Evolutionary conservation across 2,113 vertebrate genomes (phyloP).

Genomic region (Dipodomys spectabilis): DNA sequence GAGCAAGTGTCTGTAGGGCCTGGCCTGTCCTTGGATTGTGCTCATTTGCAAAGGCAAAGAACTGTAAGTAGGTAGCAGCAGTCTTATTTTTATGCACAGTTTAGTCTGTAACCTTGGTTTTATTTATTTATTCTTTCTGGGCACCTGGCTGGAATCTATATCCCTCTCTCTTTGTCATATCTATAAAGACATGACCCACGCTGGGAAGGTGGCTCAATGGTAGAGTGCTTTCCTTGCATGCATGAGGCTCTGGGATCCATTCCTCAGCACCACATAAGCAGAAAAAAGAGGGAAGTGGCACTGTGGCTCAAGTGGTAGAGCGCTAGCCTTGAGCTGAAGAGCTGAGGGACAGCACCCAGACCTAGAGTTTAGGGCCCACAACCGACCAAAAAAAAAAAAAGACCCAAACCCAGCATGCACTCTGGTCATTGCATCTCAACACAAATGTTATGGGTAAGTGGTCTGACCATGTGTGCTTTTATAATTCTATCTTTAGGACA

Average conservation of each 20-base stretch:
- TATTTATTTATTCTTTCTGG: not conserved
- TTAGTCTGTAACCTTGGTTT: slow-evolving; percentile 72
- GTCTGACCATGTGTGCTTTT: not conserved
- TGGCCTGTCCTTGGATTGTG: not conserved
- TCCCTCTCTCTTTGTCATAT: slow-evolving; percentile 63
- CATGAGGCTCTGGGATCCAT: too few species aligned
- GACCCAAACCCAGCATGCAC: slow-evolving; percentile 21
- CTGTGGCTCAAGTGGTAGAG: too few species aligned
- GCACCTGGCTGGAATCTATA: slow-evolving; percentile 42
- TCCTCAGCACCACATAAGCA: too few species aligned
- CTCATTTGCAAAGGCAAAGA: slow-evolving; percentile 29
- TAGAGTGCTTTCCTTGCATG: too few species aligned
- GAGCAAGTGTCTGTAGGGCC: not conserved
- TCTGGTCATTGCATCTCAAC: slow-evolving; percentile 47
- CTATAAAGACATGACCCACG: slow-evolving; percentile 6
- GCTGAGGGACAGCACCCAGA: too few species aligned
- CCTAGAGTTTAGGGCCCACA: too few species aligned
- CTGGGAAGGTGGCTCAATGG: too few species aligned
- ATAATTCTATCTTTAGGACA: slow-evolving; percentile 10
- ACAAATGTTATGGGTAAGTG: not conserved
- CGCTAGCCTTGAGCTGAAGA: too few species aligned
- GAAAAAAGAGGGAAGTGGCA: too few species aligned
- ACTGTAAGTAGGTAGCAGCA: not conserved
- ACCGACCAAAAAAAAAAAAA: too few species aligned
- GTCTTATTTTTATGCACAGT: slow-evolving; percentile 50